Evolutionary conservation across 2,888 invertebrate species (phyloP), one percentile per base, ranked within the genome.

Genomic region (Sinopyrophorus schimmeli): DNA sequence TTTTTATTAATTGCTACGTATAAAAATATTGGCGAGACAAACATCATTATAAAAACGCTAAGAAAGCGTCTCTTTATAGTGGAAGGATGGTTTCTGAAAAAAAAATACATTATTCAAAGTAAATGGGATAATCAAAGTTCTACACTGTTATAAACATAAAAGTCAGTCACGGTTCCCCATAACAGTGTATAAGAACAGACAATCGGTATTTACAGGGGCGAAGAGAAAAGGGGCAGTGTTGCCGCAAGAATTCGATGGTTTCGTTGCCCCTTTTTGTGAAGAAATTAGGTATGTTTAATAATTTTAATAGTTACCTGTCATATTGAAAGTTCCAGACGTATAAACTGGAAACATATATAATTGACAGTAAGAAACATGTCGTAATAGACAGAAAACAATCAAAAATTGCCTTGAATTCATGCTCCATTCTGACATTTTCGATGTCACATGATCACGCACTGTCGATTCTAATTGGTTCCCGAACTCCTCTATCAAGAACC

Each of bases 51-150:
- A 57, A 83, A 82, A 5, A 91, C 92, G 73, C 94, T 92, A 58
- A 89, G 79, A 70, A 94, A 94, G 67, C 94, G 81, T 67, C 83
- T 83, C 71, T 91, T 92, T 59, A 95, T 90, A 3, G 89, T 91
- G 5, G 85, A 80, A 7, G 94, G 92, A 74, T 95, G 92, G 69
- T 93, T 88, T 66, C 95, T 91, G 75, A 57, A 83, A 78, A 48
- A 52, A 49, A 40, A 40, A 27, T 16, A n/a, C n/a, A n/a, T n/a
- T n/a, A n/a, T n/a, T n/a, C n/a, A n/a, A n/a, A n/a, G n/a, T n/a
- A n/a, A 41, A 18, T 21, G 31, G 27, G 17, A 38, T 28, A 28
- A 12, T 26, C 15, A 11, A 28, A 39, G 28, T 7, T 20, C 6
- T 18, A 7, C 4, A 12, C 14, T 28, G 5, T 7, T n/a, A 27